Conservation (phyloP, 2,797 vertebrate genomes). For the Rhinoraja longicauda region DNA sequence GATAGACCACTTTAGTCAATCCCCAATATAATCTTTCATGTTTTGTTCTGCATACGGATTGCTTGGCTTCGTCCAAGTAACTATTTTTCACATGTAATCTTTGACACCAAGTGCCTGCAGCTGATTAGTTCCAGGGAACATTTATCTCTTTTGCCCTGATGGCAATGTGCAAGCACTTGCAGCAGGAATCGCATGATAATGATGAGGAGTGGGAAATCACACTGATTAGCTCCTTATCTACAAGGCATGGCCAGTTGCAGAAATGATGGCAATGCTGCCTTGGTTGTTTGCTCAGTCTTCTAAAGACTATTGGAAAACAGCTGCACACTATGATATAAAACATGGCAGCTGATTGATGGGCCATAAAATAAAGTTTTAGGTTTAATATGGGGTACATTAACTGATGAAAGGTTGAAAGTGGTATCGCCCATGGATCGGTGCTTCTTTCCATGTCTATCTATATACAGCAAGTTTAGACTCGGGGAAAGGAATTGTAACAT, state of each 20-base stretch:
- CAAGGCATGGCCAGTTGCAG: neutral
- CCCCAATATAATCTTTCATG: neutral
- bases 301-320: neutral
- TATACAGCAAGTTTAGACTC: neutral
- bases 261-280: neutral
- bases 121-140: neutral
- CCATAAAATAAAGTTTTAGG: neutral
- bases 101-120: neutral
- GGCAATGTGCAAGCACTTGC: neutral
- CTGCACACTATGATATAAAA: neutral
- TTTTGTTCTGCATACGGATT: neutral
- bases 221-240: neutral
- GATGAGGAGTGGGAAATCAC: neutral
- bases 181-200: neutral
- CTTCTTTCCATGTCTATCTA: neutral
- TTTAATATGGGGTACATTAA: neutral
- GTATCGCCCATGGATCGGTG: neutral
- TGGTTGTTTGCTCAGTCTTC: neutral
- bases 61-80: neutral
- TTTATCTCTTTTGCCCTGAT: neutral
- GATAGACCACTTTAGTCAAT: neutral
- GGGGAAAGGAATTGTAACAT: neutral
- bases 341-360: neutral
- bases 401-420: neutral
- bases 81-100: neutral